Conservation (phyloP, 1,140 invertebrate genomes). For the Daktulosphaira vitifoliae region DNA sequence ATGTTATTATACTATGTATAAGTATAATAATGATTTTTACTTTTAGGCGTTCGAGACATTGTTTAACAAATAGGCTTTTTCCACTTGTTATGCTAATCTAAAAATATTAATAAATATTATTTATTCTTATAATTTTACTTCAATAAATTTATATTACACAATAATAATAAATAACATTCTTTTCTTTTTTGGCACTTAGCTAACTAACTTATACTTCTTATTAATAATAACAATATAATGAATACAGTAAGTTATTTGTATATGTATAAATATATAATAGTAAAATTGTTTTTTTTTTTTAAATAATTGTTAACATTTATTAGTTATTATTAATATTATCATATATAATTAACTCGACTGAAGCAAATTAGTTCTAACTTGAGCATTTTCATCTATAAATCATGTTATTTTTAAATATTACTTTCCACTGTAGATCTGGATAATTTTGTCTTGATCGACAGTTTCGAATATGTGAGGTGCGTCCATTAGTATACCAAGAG, state of each 20-base stretch:
- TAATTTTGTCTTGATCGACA: conserved; percentile 93
- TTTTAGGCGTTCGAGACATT: conserved; percentile 22
- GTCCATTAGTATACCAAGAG: conserved; percentile 95
- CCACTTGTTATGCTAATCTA: conserved; percentile 23
- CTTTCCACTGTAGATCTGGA: conserved; percentile 87
- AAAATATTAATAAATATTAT: conserved; percentile 24
- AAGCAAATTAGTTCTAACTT: conserved; percentile 37
- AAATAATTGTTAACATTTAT: background rate
- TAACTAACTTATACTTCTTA: conserved; percentile 22
- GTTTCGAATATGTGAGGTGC: conserved; percentile 99
- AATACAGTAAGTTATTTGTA: conserved; percentile 4
- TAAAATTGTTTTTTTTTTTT: conserved; percentile 34
- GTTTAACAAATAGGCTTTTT: background rate
- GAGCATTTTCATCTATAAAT: conserved; percentile 37
- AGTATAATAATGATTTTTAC: too few species aligned
- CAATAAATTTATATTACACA: conserved; percentile 16
- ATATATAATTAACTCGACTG: conserved; percentile 34
- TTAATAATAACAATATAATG: background rate
- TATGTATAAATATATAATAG: conserved; percentile 15
- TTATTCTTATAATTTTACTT: background rate
- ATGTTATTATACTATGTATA: too few species aligned
- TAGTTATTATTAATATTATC: too few species aligned
- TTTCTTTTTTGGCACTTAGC: conserved; percentile 24
- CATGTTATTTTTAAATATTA: conserved; percentile 44
- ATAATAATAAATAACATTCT: conserved; percentile 25